Base-by-base conservation (phyloP, 2,888 invertebrate genomes). In the Drosophila nr. medialis region DNA sequence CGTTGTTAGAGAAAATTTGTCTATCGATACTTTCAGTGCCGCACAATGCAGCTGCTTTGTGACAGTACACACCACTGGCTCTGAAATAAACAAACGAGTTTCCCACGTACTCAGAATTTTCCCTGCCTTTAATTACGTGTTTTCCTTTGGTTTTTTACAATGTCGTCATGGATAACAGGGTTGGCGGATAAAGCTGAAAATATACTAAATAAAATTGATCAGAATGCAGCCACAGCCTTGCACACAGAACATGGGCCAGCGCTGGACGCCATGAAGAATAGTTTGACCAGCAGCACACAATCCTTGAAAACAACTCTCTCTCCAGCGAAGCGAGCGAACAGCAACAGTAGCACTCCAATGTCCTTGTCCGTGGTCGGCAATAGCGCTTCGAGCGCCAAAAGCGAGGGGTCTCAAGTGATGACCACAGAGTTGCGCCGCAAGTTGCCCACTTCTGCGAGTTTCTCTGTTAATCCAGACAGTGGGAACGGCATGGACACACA, bases 91-190 rank as follows among this genome's bases (percentile, higher is more conserved):
- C 79, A 79, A 78, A 72, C 45, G 24, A 48, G 5, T 51, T 65
- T 62, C 77, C 65, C 80, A 80, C 80, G 77, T 80, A 80, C 64
- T 48, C 36, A 51, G 24, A 50, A 53, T 60, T 65, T 75, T 36
- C 7, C 10, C 27, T 32, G 15, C 5, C 21, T 45, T 53, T 55
- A 13, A 27, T 65, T 72, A 24, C 13, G 24, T 30, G n/a, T 54
- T 64, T 49, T 30, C 15, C n/a, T 61, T 38, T 18, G 18, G n/a
- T 54, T 55, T 4, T 40, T 56, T 34, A 49, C 59, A 65, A 86
- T 91, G 91, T 96, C 96, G 96, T 95, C 96, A 77, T 96, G 96
- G 96, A 94, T 96, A 67, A 94, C 95, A 72, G 96, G 95, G 72
- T 93, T 96, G 64, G 96, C 96, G 69, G 96, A 95, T 34, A 96